phyloP scores from a whole-genome alignment of 2,888 invertebrate genomes.

The Lordiphosa fenestrarum region DNA sequence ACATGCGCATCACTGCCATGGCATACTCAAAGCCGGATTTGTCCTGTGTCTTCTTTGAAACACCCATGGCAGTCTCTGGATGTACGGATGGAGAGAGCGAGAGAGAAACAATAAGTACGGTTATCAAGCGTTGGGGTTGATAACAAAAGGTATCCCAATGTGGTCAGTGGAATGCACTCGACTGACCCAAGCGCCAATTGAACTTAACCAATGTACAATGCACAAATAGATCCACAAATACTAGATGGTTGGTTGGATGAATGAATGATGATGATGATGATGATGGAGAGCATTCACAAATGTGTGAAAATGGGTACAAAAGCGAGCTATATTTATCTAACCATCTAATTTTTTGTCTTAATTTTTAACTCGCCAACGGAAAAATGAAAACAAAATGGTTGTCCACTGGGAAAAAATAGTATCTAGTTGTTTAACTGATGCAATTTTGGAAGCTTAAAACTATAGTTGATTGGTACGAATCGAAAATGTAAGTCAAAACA shows the following conservation, averaged over 20 bases:
- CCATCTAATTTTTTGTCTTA: not conserved
- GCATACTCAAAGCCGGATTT: constrained; percentile 92
- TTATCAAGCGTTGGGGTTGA: not conserved
- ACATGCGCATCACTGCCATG: constrained; percentile 94
- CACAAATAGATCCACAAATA: constrained; percentile 27
- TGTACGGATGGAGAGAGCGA: constrained; percentile 7
- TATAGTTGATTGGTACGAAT: too few species aligned
- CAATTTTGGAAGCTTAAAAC: too few species aligned
- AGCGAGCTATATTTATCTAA: too few species aligned
- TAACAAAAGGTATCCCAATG: constrained; percentile 14
- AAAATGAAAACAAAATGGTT: not conserved
- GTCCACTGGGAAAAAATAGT: too few species aligned
- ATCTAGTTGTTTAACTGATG: too few species aligned
- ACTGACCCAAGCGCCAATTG: constrained; percentile 66
- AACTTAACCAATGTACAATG: constrained; percentile 64
- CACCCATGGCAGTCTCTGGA: constrained; percentile 93
- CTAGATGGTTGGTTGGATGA: constrained; percentile 8
- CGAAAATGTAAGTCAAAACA: too few species aligned
- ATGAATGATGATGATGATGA: not conserved
- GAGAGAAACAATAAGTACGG: not conserved
- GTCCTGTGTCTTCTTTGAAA: constrained; percentile 90
- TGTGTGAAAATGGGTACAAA: not conserved
- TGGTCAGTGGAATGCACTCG: constrained; percentile 66
- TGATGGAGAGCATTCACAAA: constrained; percentile 21
- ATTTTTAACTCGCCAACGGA: not conserved